Evolutionary conservation across 2,888 invertebrate species (phyloP), one percentile per base, ranked within the genome.

Genomic region (Aphidoletes aphidimyza): DNA sequence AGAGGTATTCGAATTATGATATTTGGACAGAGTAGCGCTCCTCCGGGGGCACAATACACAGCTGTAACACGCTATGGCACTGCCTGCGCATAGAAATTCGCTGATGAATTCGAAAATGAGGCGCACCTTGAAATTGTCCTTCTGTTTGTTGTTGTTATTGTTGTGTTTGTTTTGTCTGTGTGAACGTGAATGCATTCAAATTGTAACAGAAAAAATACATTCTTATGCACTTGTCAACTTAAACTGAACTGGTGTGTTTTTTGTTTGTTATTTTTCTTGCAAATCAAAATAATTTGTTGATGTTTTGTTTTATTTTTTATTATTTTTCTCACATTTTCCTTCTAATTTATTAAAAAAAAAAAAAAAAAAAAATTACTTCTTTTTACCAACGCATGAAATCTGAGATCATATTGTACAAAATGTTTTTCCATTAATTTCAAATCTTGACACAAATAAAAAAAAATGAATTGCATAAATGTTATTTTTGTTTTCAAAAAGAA

Each of bases 351-450:
- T 54, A 22, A 54, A 14, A 39, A 39, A 39, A 39, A 39, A 39
- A 39, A 11, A 39, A 39, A 8, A 8, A 8, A 8, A 8, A 8
- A 8, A 8, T 39, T 47, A 17, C 19, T 47, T 54, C 11, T 54
- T 69, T 69, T 69, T 17, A 69, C 69, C 69, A 69, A 69, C 34
- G 30, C 34, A 30, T 69, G 69, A 69, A 69, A 69, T 69, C 69
- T 69, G 69, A 69, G 69, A 69, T 69, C 69, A 69, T 54, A 54
- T 69, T 69, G 69, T 69, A 69, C 69, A 69, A 69, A 69, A 69
- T 69, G 69, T 69, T 30, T 3, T 69, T 30, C n/a, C 22, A 26
- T 69, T 30, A 3, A 69, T 69, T 69, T 69, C 11, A 11, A 6
- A 30, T 69, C 54, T 54, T 54, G 54, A 54, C 54, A 54, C n/a